Evolutionary conservation across 2,113 vertebrate species (phyloP).

Genomic region (Eulemur macaco): DNA sequence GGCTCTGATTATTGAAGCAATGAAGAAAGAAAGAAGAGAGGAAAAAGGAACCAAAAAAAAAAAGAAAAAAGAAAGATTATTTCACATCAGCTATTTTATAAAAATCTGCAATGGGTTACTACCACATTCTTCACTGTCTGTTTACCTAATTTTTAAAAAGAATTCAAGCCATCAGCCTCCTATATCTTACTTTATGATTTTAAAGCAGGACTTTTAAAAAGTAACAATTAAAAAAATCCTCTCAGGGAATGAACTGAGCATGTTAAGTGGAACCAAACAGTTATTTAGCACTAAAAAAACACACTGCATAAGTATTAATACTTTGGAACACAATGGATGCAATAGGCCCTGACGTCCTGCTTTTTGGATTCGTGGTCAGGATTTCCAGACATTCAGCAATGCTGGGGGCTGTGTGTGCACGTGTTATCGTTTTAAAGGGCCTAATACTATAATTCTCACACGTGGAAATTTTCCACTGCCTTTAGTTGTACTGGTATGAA

Average conservation of each 20-base stretch:
- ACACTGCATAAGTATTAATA: neutral
- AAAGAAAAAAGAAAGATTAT: neutral
- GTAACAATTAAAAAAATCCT: neutral
- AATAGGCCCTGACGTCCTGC: neutral
- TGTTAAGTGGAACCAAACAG: neutral
- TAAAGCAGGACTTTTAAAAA: neutral
- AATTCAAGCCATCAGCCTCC: neutral
- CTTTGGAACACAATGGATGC: neutral
- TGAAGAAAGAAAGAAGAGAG: neutral
- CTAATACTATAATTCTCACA: slow-evolving; percentile 38
- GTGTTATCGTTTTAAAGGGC: slow-evolving; percentile 13
- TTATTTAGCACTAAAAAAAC: slow-evolving; percentile 3
- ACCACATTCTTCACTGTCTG: neutral
- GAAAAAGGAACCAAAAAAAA: neutral
- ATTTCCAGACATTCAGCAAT: slow-evolving; percentile 28
- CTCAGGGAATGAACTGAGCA: neutral
- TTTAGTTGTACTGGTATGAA: slow-evolving; percentile 37
- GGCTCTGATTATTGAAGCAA: neutral
- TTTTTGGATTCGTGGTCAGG: neutral
- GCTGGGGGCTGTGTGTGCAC: neutral
- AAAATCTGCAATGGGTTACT: neutral
- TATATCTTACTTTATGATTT: neutral
- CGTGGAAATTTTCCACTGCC: slow-evolving; percentile 48
- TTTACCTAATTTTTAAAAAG: neutral
- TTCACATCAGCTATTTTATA: neutral